These are phyloP conservation scores for Fukomys damarensis DNA, from an alignment of 2,113 vertebrate species.

Conservation along the genomic window DNA sequence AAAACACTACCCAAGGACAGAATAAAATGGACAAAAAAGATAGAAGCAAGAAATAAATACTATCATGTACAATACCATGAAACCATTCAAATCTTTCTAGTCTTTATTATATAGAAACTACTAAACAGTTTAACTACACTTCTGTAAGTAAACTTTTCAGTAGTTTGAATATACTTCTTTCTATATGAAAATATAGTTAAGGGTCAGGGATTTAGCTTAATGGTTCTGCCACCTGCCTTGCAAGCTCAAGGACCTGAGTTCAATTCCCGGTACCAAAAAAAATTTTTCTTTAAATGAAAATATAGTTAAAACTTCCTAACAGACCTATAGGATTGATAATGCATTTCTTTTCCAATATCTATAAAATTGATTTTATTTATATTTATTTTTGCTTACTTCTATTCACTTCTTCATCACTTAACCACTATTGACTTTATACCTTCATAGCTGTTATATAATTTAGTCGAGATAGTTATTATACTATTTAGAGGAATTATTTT, in stretches of 20 bases:
- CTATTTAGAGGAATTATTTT: conserved; percentile 23
- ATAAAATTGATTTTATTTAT: background rate
- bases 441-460: background rate
- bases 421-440: background rate
- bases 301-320: background rate
- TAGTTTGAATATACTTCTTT: background rate
- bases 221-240: no score
- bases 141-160: background rate
- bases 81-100: background rate
- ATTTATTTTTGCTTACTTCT: background rate
- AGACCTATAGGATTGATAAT: background rate
- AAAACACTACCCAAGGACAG: background rate
- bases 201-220: no score
- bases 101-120: background rate
- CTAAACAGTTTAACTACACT: background rate
- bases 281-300: no score
- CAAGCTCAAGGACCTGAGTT: no score
- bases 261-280: no score
- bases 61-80: background rate
- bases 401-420: background rate
- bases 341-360: background rate
- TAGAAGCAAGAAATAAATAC: conserved; percentile 1
- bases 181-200: background rate
- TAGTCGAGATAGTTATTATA: background rate
- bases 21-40: background rate